phyloP scores from a whole-genome alignment of 2,797 vertebrate species.

The Caiman crocodilus region DNA sequence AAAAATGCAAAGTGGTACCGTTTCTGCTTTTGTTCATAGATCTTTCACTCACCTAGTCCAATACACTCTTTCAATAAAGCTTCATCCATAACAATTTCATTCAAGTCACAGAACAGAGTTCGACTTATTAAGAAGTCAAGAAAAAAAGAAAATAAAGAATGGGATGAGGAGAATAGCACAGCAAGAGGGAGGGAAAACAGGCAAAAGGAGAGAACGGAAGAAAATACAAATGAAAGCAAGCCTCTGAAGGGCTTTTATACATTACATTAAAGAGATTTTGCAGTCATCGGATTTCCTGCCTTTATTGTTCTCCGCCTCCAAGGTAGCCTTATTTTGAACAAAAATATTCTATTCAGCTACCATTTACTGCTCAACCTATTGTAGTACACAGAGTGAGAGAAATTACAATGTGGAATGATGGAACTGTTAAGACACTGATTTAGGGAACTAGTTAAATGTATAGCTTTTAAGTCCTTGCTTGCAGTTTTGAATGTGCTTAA shows the following conservation, averaged over 20 bases:
- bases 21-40: slow-evolving; percentile 49
- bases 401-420: background rate
- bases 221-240: slow-evolving; percentile 14
- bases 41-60: slow-evolving; percentile 11
- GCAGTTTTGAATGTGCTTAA: background rate
- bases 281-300: background rate
- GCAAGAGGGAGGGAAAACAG: background rate
- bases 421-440: background rate
- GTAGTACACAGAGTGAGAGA: background rate
- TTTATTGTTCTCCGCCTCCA: background rate
- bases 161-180: background rate
- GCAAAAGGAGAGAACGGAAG: background rate
- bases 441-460: background rate
- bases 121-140: slow-evolving; percentile 40
- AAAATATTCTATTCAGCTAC: background rate
- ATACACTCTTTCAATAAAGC: slow-evolving; percentile 54
- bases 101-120: slow-evolving; percentile 7
- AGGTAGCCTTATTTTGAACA: background rate
- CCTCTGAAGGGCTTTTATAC: background rate
- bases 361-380: background rate
- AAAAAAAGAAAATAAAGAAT: background rate
- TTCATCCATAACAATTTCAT: slow-evolving; percentile 20
- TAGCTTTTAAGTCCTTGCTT: background rate
- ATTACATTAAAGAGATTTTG: background rate
- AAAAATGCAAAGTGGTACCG: slow-evolving; percentile 53